Evolutionary conservation across 1,140 invertebrate genomes (phyloP).

Genomic region (Panulirus ornatus): DNA sequence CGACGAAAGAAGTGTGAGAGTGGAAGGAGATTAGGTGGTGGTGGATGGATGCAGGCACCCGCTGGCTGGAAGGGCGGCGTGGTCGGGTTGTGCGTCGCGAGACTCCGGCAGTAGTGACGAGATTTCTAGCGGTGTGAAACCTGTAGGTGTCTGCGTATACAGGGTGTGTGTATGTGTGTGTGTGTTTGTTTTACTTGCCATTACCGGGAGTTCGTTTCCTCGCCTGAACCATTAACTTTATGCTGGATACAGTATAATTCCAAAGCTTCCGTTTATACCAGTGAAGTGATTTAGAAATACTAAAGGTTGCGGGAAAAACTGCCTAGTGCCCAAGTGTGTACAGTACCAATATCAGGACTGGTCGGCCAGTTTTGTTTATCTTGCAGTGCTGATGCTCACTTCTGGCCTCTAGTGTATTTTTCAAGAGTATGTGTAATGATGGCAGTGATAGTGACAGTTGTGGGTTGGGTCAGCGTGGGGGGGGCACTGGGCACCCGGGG

Average conservation of each 20-base stretch:
- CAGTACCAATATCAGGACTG: neutral
- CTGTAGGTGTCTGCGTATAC: too few relatives aligned
- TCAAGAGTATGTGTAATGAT: neutral
- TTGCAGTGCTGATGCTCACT: neutral
- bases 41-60: neutral
- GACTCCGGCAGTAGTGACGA: conserved; percentile 2
- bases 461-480: neutral
- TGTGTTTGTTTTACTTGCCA: neutral
- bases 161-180: neutral
- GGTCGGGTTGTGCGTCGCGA: neutral
- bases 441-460: neutral
- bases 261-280: neutral
- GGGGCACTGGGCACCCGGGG: neutral
- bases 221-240: neutral
- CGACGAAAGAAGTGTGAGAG: neutral
- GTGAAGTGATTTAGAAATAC: neutral
- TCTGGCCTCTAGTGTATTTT: neutral
- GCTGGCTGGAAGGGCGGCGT: neutral
- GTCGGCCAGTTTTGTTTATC: neutral
- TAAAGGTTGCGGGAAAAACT: neutral
- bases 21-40: neutral
- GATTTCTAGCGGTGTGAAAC: neutral
- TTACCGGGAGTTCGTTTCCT: neutral
- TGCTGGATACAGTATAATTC: neutral
- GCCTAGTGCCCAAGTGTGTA: neutral